Percentiles rank a stretch among this genome's conserved stretches.
These are phyloP conservation scores for Plemyria rubiginata DNA, from an alignment of 2,888 invertebrate species.

Conservation along the genomic window DNA sequence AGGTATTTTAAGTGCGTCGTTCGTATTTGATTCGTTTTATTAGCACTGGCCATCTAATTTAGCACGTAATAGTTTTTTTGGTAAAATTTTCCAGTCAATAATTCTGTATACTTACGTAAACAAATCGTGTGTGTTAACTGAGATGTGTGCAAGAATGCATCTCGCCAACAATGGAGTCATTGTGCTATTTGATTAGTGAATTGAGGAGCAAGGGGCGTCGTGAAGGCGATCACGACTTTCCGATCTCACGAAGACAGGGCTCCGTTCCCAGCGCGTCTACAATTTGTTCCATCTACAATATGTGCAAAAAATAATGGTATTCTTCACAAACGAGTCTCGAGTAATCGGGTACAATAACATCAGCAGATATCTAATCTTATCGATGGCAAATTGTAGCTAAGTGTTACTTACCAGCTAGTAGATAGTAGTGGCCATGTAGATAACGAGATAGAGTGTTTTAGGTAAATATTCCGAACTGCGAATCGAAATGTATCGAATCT, in stretches of 20 bases:
- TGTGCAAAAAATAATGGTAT: conserved; percentile 54
- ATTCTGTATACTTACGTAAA: conserved; percentile 51
- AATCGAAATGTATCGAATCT: conserved; percentile 4
- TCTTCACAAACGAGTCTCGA: conserved; percentile 36
- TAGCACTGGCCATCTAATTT: too few relatives aligned
- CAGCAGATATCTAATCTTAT: conserved; percentile 40
- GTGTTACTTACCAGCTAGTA: conserved; percentile 29
- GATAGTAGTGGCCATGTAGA: conserved; percentile 27
- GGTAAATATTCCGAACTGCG: conserved; percentile 17
- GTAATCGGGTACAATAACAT: conserved; percentile 36
- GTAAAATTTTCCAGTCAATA: not conserved
- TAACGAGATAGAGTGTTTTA: conserved; percentile 31
- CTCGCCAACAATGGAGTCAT: conserved; percentile 70
- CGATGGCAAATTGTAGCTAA: conserved; percentile 37
- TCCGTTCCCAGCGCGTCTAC: conserved; percentile 66
- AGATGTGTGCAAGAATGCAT: conserved; percentile 62
- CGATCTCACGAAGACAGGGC: conserved; percentile 62
- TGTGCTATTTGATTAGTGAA: conserved; percentile 73
- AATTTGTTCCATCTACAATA: conserved; percentile 59
- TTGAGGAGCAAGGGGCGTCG: conserved; percentile 66
- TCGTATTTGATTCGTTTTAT: too few relatives aligned
- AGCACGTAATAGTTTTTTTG: not conserved
- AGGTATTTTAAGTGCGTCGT: too few relatives aligned
- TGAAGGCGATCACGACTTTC: conserved; percentile 75
- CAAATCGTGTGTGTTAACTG: conserved; percentile 54